A percentile compares a stretch with the other conserved stretches of the same genome.
These are phyloP conservation scores for Gortyna flavago DNA, from an alignment of 2,888 invertebrate species.

Conservation along the genomic window DNA sequence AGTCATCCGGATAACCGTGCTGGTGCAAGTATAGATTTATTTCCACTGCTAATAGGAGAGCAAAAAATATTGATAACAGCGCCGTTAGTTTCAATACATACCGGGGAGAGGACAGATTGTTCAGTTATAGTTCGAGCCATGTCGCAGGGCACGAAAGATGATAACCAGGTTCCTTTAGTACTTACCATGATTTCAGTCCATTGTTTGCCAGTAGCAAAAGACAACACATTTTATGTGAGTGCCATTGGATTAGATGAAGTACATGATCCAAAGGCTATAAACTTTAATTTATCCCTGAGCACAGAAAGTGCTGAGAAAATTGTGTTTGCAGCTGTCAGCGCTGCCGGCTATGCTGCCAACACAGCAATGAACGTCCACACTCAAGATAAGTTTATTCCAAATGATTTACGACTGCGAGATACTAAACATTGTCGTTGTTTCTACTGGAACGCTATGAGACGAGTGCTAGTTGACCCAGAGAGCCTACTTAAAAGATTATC, in stretches of 20 bases:
- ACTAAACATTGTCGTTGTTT: slow-evolving; percentile 73
- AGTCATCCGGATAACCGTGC: slow-evolving; percentile 79
- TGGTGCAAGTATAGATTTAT: slow-evolving; percentile 82
- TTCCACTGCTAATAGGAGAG: slow-evolving; percentile 82
- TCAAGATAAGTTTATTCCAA: slow-evolving; percentile 80
- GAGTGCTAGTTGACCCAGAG: slow-evolving; percentile 80
- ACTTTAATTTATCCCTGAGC: slow-evolving; percentile 82
- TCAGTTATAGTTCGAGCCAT: slow-evolving; percentile 72
- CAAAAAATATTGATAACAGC: slow-evolving; percentile 73
- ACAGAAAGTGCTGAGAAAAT: slow-evolving; percentile 72
- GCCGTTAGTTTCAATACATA: slow-evolving; percentile 70
- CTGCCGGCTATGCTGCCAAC: slow-evolving; percentile 75
- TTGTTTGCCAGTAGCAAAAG: slow-evolving; percentile 80
- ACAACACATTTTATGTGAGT: slow-evolving; percentile 81
- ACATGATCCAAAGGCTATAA: slow-evolving; percentile 68
- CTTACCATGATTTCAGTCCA: slow-evolving; percentile 84
- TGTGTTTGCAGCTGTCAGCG: slow-evolving; percentile 81
- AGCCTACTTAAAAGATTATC: slow-evolving; percentile 72
- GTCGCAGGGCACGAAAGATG: slow-evolving; percentile 67
- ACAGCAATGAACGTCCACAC: slow-evolving; percentile 73
- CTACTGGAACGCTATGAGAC: slow-evolving; percentile 84
- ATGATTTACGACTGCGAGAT: slow-evolving; percentile 70
- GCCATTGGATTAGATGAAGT: slow-evolving; percentile 80
- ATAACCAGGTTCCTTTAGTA: slow-evolving; percentile 71
- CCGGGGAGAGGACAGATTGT: slow-evolving; percentile 74